Evolutionary conservation across 1,140 invertebrate genomes (phyloP), one percentile per base, ranked within the genome.

Genomic region (Choristoneura fumiferana): DNA sequence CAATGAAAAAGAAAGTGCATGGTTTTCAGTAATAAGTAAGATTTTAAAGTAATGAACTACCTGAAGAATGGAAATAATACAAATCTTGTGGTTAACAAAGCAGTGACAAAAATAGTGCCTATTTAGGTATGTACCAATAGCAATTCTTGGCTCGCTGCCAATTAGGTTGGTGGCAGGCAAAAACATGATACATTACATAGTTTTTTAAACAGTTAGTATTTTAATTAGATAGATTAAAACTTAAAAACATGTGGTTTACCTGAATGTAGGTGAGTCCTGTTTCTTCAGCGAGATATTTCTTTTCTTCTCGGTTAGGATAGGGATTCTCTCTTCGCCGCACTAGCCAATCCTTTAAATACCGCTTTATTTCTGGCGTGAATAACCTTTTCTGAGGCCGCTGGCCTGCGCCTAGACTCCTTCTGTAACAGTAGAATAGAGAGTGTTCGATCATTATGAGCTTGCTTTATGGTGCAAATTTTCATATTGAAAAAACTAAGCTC

Each of bases 281-380:
- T 86, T 94, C 92, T 4, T 91, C 76, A 0, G 94, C 93, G 40
- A 94, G 71, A 29, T 90, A 88, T 81, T 94, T 94, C 66, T 95
- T 95, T 72, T 94, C 93, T 65, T 94, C 93, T 45, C 94, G 84
- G 70, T 92, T 94, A 6, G 94, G 93, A 81, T 94, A 94, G 0
- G 94, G 94, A 81, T 94, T 94, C 54, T 94, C 93, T 76, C 93
- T 90, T 62, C 93, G 83, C 5, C 93, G 86, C 4, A 94, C 91
- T 8, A 94, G 83, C 94, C 94, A 94, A 60, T 93, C 92, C 82
- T 94, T 94, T 8, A 94, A 80, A 81, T 92, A 93, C 49, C 91
- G 87, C 70, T 94, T 94, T 54, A 94, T 94, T 88, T 94, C 93
- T 56, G 94, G 94, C 8, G 94, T 94, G 73, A 94, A 94, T 1